phyloP scores from a whole-genome alignment of 2,797 vertebrate species.

The Dendrocincla fuliginosa region DNA sequence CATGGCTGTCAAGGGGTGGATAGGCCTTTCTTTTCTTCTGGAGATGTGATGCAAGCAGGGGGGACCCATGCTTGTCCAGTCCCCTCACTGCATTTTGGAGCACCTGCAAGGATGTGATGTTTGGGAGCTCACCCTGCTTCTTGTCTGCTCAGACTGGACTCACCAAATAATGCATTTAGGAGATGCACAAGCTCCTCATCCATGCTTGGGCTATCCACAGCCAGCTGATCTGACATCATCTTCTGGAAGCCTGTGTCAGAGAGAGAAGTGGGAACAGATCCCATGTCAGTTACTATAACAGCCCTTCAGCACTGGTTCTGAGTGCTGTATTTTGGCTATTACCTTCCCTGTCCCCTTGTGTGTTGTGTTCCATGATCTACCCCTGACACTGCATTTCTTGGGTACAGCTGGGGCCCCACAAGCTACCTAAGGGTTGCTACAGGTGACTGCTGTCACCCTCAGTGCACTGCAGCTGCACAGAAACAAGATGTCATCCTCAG shows the following conservation, averaged over 20 bases:
- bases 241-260: conserved; percentile 38
- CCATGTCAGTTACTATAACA: background rate
- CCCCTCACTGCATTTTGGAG: background rate
- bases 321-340: background rate
- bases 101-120: background rate
- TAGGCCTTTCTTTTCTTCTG: background rate
- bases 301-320: background rate
- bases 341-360: background rate
- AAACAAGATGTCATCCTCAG: background rate
- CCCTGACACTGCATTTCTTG: background rate
- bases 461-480: background rate
- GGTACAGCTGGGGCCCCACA: background rate
- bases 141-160: background rate
- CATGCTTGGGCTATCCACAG: conserved; percentile 33
- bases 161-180: background rate
- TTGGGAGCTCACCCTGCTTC: background rate
- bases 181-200: conserved; percentile 40
- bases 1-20: background rate
- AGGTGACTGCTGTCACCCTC: background rate
- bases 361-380: background rate
- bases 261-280: background rate
- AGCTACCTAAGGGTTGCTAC: background rate
- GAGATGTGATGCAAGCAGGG: background rate
- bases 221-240: conserved; percentile 33
- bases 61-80: background rate